These are phyloP conservation scores for Mormyrus lacerda DNA, from an alignment of 2,113 vertebrate genomes.

Conservation along the genomic window DNA sequence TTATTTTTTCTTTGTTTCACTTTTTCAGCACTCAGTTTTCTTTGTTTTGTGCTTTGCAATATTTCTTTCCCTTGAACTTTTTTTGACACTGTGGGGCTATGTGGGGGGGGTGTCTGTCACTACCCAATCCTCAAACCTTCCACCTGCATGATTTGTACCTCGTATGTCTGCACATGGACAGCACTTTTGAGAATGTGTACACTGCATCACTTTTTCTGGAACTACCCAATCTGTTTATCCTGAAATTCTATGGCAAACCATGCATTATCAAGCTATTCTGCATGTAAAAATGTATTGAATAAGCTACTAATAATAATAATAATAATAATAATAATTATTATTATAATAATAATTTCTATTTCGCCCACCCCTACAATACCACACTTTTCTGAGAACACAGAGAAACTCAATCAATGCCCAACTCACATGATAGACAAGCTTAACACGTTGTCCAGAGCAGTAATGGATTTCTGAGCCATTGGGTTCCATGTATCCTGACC, in stretches of 20 bases:
- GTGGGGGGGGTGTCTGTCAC: neutral
- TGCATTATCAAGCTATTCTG: neutral
- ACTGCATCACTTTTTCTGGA: neutral
- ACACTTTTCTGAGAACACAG: neutral
- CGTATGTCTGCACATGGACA: neutral
- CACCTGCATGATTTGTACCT: neutral
- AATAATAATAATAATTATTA: too few relatives aligned
- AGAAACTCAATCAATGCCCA: neutral
- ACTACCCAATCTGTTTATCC: neutral
- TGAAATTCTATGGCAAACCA: neutral
- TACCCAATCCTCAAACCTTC: neutral
- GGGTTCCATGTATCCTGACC: conserved; percentile 40
- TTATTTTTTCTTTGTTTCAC: too few relatives aligned
- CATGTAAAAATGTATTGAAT: neutral
- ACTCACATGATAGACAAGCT: conserved; percentile 58
- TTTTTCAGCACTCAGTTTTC: too few relatives aligned
- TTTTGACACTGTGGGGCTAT: neutral
- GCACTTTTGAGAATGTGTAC: neutral
- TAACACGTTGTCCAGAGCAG: conserved; percentile 50
- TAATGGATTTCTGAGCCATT: conserved; percentile 40
- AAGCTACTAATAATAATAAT: neutral
- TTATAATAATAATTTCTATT: too few relatives aligned
- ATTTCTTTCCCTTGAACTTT: neutral
- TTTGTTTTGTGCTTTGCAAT: too few relatives aligned
- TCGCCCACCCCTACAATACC: neutral